phyloP scores from a whole-genome alignment of 2,888 invertebrate species.

The Enchytraeus crypticus region DNA sequence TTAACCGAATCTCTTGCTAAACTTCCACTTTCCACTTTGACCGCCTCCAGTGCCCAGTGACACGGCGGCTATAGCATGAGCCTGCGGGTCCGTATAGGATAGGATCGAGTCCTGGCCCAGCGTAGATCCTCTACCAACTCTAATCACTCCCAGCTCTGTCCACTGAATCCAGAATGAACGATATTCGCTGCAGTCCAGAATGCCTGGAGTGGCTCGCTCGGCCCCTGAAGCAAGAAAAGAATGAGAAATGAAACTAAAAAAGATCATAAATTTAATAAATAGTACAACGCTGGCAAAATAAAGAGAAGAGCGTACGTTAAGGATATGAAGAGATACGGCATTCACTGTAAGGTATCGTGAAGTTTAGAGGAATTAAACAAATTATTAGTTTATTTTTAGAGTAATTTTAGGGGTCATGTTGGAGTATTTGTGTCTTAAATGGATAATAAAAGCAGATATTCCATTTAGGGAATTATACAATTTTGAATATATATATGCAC shows the following conservation, averaged over 20 bases:
- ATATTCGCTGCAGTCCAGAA: constrained; percentile 2
- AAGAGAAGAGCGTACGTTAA: background rate
- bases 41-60: constrained; percentile 6
- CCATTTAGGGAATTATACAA: too few species aligned
- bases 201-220: background rate
- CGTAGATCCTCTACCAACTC: background rate
- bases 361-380: too few species aligned
- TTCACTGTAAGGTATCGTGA: too few species aligned
- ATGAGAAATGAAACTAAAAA: background rate
- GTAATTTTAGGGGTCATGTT: too few species aligned
- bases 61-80: background rate
- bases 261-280: background rate
- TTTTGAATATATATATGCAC: too few species aligned
- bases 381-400: too few species aligned
- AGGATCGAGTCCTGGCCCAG: background rate
- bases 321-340: background rate
- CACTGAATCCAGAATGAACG: constrained; percentile 12
- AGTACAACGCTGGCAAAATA: background rate
- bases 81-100: background rate
- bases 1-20: background rate
- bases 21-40: constrained; percentile 4
- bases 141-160: background rate
- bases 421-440: too few species aligned
- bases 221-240: background rate
- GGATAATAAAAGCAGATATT: too few species aligned